Evolutionary conservation across 2,113 vertebrate genomes (phyloP), one percentile per base, ranked within the genome.

Genomic region (Ameiurus melas): DNA sequence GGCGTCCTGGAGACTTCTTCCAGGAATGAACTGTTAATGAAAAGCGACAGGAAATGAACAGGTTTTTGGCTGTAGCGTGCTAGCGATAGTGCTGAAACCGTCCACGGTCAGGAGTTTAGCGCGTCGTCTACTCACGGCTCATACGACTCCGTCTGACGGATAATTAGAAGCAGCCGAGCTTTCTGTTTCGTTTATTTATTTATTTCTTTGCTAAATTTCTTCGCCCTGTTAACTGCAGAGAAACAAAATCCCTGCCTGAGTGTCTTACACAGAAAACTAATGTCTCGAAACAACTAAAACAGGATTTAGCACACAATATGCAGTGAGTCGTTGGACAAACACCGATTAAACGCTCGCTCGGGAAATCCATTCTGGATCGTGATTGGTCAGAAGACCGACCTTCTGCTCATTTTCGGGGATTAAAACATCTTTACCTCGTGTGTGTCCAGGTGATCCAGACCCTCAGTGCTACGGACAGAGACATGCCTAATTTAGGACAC

Each of bases 371-470:
- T 58, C 80, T 82, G 80, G 55, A 39, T 25, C 60, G 19, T 39
- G 55, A 82, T 82, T 60, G 79, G 79, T 58, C n/a, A 22, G 53
- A 13, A 81, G 47, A 51, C 47, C 47, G 1, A 51, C 1, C 8
- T 51, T 51, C 47, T 51, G 47, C 77, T 79, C 12, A 79, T 51
- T 73, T 10, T 25, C 43, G 16, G 25, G 5, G 9, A 30, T 55
- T 5, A 20, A 27, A 14, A 43, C 1, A 13, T 78, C 1, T 58
- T 77, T 53, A 19, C 2, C 47, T 80, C 36, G 12, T 81, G 30
- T 88, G 83, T 93, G 71, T 39, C 90, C 87, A 99, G 98, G 96
- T 98, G 89, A 98, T 99, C 93, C 97, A 98, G 94, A 94, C 84
- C 33, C 92, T 99, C 87, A 95, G 96, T 12, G 98, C 98, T 64